A percentile compares a stretch with the other conserved stretches of the same genome.
Conservation (phyloP, 1,140 invertebrate genomes). For the Magallana gigas region DNA sequence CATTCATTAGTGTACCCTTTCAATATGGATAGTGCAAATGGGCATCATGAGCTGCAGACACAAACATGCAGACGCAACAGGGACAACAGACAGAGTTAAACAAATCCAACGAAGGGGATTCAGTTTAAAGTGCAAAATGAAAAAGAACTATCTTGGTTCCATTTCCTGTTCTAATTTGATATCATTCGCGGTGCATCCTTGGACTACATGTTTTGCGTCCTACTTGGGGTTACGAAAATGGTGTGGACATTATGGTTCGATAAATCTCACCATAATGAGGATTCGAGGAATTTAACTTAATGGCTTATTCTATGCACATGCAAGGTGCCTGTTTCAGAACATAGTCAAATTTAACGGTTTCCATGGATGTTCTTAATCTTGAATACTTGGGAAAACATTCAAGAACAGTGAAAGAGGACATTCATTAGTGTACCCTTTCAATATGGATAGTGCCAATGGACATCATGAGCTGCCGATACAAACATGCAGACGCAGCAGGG, state of each 20-base stretch:
- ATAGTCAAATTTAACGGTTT: constrained; percentile 45
- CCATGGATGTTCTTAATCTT: constrained; percentile 39
- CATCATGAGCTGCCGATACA: neutral
- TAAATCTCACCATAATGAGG: neutral
- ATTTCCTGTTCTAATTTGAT: constrained; percentile 6
- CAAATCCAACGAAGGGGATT: neutral
- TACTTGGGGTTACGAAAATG: constrained; percentile 43
- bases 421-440: constrained; percentile 7
- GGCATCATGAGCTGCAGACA: neutral
- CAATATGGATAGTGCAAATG: neutral
- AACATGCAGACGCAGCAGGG: neutral
- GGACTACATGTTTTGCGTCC: constrained; percentile 51
- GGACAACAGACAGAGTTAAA: constrained; percentile 3
- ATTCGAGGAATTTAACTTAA: neutral
- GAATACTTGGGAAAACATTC: neutral
- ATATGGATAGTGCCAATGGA: neutral
- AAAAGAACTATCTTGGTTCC: constrained; percentile 40
- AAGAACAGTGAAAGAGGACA: constrained; percentile 38
- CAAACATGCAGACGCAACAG: neutral
- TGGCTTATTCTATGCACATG: constrained; percentile 24
- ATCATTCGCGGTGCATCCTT: neutral
- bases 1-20: constrained; percentile 17
- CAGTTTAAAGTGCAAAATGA: constrained; percentile 3
- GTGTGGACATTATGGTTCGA: constrained; percentile 42
- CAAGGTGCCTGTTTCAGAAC: constrained; percentile 32